Conservation (phyloP, 1,140 invertebrate species). For the Melipona quadrifasciata region DNA sequence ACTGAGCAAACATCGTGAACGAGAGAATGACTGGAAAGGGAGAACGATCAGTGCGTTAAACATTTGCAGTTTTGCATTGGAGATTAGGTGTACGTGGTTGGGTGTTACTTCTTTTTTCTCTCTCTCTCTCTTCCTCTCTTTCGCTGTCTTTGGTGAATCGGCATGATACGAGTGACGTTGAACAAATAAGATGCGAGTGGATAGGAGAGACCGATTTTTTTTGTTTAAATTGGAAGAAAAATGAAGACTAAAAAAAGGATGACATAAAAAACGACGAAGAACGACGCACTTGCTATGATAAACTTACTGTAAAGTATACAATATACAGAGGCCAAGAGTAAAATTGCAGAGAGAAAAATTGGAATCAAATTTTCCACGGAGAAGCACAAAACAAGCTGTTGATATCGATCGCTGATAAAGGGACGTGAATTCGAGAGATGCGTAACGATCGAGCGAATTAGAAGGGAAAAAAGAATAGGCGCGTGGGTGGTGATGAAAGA, state of each 20-base stretch:
- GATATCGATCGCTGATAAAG: constrained; percentile 1
- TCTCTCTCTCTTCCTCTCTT: too few species aligned
- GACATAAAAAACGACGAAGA: not conserved
- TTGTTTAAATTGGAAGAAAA: not conserved
- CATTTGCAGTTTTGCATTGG: not conserved
- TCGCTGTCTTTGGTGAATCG: not conserved
- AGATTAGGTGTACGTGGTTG: not conserved
- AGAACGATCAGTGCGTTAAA: constrained; percentile 8
- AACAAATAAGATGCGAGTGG: not conserved
- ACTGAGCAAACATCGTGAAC: not conserved
- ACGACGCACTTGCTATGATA: not conserved
- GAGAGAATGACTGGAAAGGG: not conserved
- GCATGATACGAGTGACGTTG: not conserved
- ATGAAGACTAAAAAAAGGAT: not conserved
- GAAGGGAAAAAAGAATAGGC: constrained; percentile 22
- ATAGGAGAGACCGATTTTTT: not conserved
- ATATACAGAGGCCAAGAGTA: not conserved
- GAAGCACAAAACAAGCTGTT: not conserved
- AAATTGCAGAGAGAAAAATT: not conserved
- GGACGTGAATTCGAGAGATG: constrained; percentile 4
- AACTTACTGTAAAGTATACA: too few species aligned
- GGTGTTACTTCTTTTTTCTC: not conserved
- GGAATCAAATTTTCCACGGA: not conserved
- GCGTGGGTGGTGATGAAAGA: constrained; percentile 45
- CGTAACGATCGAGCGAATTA: constrained; percentile 27